Base-by-base conservation (phyloP, 2,113 vertebrate genomes). In the Poeciliopsis retropinna region DNA sequence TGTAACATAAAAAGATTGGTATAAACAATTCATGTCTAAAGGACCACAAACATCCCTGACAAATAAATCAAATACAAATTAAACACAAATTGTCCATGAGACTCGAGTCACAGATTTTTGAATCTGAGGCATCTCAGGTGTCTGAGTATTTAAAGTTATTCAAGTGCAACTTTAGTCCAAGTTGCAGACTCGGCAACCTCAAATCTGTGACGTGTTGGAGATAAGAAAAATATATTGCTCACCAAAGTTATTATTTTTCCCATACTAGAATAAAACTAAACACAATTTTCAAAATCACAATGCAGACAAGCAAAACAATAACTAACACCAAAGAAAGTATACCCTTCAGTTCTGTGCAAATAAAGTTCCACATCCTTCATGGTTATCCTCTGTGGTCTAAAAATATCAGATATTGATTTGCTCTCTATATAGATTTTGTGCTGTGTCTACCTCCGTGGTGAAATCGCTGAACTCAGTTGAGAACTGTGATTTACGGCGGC, bases 341-440 rank as follows among this genome's bases (percentile, higher is more conserved):
- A 19, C 19, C n/a, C 25, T 25, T 25, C 22, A 25, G 22, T 57
- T n/a, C 44, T 57, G 30, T 34, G 62, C 29, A 67, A 67, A 75
- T 27, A 67, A 30, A 70, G 80, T 57, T 61, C 72, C 19, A 54
- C 51, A 64, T 32, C 30, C 29, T n/a, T 29, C 60, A 15, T 29
- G 27, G 44, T 47, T 32, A 22, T 64, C 31, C 32, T 27, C 60
- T 65, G 19, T 37, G 64, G 29, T 74, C 71, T 72, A 64, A 72
- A 72, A 60, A 67, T 34, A 37, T 6, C 61, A 69, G 19, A 69
- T 77, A 88, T 83, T 70, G 82, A 83, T 83, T 63, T 34, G 4
- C 11, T 17, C 15, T 8, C n/a, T 31, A 44, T 79, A 32, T 27
- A 13, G 72, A 54, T 73, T 76, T 62, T 74, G 64, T 64, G 67